Conservation (phyloP, 2,113 vertebrate genomes). For the Ophiodon elongatus region DNA sequence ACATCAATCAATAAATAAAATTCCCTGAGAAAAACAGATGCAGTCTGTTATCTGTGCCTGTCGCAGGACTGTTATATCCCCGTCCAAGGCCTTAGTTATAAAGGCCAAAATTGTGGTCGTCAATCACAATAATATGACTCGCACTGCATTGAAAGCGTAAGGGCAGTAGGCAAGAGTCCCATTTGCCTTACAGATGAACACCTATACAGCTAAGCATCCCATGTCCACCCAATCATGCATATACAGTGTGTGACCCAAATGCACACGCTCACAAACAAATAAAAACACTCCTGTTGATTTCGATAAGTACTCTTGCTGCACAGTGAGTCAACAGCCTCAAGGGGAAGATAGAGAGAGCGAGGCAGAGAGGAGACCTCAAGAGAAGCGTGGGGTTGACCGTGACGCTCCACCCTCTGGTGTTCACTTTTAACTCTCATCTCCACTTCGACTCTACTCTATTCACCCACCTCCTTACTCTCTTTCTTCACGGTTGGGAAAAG, state of each 20-base stretch:
- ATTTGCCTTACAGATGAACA: not conserved
- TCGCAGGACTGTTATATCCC: not conserved
- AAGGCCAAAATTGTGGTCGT: not conserved
- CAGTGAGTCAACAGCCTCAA: constrained; percentile 53
- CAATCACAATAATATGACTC: not conserved
- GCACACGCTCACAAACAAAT: constrained; percentile 12
- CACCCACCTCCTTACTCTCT: constrained; percentile 25
- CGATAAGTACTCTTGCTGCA: constrained; percentile 30
- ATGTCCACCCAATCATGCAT: not conserved
- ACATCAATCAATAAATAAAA: not conserved
- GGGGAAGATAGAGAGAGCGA: constrained; percentile 27
- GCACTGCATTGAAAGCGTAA: not conserved
- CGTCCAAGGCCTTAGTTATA: not conserved
- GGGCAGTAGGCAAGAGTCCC: not conserved
- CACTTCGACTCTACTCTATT: constrained; percentile 36
- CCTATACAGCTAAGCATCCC: not conserved
- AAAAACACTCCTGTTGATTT: constrained; percentile 45
- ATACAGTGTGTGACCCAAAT: not conserved
- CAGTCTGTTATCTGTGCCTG: not conserved
- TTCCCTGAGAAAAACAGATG: not conserved
- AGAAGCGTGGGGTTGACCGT: constrained; percentile 43
- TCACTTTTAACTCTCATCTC: constrained; percentile 70
- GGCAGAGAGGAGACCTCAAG: constrained; percentile 32
- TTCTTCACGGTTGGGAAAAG: constrained; percentile 42
- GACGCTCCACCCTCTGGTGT: constrained; percentile 63